phyloP scores from a whole-genome alignment of 92 coral and sea anemone species.

The Virgularia gustaviana region DNA sequence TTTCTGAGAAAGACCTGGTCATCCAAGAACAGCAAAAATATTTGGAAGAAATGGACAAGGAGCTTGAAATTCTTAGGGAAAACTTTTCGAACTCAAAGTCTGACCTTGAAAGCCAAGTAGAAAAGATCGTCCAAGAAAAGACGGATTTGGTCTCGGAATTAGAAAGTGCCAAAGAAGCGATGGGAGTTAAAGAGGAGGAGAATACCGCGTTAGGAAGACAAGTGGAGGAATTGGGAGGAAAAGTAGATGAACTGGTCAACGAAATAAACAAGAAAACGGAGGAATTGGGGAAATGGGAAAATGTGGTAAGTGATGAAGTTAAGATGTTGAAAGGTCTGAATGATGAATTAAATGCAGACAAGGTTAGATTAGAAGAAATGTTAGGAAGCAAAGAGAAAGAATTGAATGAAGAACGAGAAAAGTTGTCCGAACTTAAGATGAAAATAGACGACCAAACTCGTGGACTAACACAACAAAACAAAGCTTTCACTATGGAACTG shows the following conservation, averaged over 20 bases:
- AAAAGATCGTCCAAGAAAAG: constrained; percentile 6
- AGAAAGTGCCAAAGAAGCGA: background rate
- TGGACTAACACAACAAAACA: constrained; percentile 9
- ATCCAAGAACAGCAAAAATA: constrained; percentile 11
- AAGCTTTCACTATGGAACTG: constrained; percentile 2
- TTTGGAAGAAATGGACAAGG: constrained; percentile 9
- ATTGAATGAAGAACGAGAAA: background rate
- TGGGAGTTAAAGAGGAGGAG: background rate
- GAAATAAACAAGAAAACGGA: background rate
- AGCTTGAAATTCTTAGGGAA: background rate
- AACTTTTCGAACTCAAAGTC: background rate
- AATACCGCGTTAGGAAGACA: constrained; percentile 4
- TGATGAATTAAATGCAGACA: constrained; percentile 16
- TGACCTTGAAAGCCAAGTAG: constrained; percentile 2
- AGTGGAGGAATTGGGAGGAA: constrained; percentile 11
- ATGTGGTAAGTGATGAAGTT: constrained; percentile 32
- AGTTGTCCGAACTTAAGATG: too few species aligned
- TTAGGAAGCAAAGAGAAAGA: constrained; percentile 18
- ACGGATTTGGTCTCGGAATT: constrained; percentile 3
- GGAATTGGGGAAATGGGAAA: background rate
- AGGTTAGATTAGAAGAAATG: constrained; percentile 14
- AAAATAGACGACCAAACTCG: background rate
- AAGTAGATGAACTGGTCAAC: constrained; percentile 16
- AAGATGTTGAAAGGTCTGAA: constrained; percentile 30
- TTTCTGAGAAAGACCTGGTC: constrained; percentile 19